Evolutionary conservation across 2,113 vertebrate species (phyloP).

Genomic region (Cercopithecus mona): DNA sequence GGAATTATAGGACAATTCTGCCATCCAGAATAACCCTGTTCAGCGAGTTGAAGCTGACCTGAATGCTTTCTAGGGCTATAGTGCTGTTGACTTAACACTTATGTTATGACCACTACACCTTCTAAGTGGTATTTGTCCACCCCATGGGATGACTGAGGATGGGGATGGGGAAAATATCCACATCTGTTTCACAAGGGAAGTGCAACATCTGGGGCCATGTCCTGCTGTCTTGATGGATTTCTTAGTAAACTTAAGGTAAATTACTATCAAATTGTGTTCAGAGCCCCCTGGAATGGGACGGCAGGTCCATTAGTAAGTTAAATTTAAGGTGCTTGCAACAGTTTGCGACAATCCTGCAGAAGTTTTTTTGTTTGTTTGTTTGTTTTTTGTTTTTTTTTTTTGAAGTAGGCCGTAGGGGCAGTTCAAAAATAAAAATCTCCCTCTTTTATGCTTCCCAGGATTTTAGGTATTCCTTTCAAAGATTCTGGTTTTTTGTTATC

Average conservation of each 20-base stretch:
- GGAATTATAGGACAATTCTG: not conserved
- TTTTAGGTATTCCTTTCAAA: not conserved
- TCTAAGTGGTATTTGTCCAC: not conserved
- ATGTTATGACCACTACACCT: not conserved
- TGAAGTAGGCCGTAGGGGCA: not conserved
- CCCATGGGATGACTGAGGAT: not conserved
- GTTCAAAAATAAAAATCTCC: not conserved
- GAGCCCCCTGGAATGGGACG: not conserved
- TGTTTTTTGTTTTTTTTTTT: not conserved
- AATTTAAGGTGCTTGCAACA: not conserved
- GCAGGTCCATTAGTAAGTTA: not conserved
- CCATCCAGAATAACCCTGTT: not conserved
- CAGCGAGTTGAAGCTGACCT: not conserved
- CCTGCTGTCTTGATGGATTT: not conserved
- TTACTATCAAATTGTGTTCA: not conserved
- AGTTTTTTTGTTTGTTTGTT: no score
- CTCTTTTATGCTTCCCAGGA: not conserved
- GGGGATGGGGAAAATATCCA: not conserved
- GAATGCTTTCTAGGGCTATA: not conserved
- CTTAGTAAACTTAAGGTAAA: not conserved
- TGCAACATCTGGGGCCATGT: not conserved
- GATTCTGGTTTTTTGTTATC: not conserved
- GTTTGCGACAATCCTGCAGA: not conserved
- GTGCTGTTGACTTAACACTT: not conserved
- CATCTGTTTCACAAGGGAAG: not conserved